phyloP scores from a whole-genome alignment of 2,113 vertebrate genomes.

The Nannospalax galili region DNA sequence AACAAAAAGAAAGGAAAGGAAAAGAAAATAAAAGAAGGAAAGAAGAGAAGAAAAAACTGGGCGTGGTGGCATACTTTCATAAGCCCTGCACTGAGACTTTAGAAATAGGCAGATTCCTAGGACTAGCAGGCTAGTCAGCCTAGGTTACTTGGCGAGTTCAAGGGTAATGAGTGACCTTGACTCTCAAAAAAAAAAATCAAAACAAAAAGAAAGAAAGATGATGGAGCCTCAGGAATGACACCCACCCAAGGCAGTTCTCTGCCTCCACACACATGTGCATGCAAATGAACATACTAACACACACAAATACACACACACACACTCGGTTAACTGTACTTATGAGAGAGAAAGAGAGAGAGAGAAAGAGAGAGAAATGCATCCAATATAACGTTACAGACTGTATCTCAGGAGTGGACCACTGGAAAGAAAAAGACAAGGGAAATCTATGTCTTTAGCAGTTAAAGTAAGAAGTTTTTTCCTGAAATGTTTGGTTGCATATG shows the following conservation, averaged over 20 bases:
- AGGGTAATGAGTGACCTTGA: not conserved
- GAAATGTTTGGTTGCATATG: not conserved
- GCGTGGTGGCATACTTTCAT: not conserved
- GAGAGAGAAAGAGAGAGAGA: not conserved
- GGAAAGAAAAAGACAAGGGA: not conserved
- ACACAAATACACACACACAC: no score
- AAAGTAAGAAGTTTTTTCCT: slow-evolving; percentile 9
- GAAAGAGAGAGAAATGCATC: not conserved
- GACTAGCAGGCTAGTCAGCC: not conserved
- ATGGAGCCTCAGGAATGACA: no score
- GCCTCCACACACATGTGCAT: no score
- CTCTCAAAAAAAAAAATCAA: not conserved
- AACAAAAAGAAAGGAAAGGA: not conserved
- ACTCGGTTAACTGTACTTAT: no score
- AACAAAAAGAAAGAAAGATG: no score
- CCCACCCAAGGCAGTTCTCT: no score
- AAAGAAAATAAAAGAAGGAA: no score
- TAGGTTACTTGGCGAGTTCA: no score
- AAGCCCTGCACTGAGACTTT: not conserved
- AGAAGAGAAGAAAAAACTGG: no score
- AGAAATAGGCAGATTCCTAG: not conserved
- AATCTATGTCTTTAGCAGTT: not conserved
- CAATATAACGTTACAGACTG: not conserved
- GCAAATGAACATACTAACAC: no score
- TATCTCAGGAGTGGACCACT: not conserved